A percentile compares a stretch with the other conserved stretches of the same genome.
These are phyloP conservation scores for Sinocyclocheilus maitianheensis DNA, from an alignment of 2,113 vertebrate species.

Conservation along the genomic window DNA sequence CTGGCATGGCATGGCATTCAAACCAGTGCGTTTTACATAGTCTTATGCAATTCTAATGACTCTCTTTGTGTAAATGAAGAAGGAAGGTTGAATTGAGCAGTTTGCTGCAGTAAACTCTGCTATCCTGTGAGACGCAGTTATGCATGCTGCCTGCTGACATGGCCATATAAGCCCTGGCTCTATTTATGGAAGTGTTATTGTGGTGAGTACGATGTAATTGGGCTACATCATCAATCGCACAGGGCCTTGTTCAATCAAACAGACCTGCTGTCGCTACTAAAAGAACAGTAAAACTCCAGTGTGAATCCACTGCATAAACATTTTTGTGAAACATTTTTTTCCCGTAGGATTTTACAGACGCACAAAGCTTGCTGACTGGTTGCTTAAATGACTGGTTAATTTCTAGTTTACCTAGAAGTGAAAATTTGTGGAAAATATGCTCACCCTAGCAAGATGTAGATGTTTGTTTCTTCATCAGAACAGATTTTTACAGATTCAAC, in stretches of 20 bases:
- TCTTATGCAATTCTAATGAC: background rate
- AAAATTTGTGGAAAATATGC: background rate
- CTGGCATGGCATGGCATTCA: background rate
- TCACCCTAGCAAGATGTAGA: no score
- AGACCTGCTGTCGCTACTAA: background rate
- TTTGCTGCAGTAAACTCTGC: background rate
- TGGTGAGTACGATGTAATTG: constrained; percentile 27
- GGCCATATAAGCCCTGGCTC: constrained; percentile 46
- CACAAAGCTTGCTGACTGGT: background rate
- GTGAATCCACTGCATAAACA: background rate
- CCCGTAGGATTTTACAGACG: background rate
- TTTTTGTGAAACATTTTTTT: background rate
- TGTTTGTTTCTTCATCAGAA: no score
- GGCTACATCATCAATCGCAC: constrained; percentile 15
- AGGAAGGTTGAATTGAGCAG: background rate
- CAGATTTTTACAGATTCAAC: no score
- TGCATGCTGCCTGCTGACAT: constrained; percentile 18
- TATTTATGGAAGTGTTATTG: constrained; percentile 41
- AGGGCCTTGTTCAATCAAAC: constrained; percentile 4
- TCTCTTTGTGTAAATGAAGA: background rate
- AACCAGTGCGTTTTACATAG: background rate
- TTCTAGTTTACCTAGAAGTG: no score
- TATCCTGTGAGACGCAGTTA: background rate
- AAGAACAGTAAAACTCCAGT: background rate
- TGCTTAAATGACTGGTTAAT: background rate